These are phyloP conservation scores for Leguminivora glycinivorella DNA, from an alignment of 1,140 invertebrate genomes.

Conservation along the genomic window DNA sequence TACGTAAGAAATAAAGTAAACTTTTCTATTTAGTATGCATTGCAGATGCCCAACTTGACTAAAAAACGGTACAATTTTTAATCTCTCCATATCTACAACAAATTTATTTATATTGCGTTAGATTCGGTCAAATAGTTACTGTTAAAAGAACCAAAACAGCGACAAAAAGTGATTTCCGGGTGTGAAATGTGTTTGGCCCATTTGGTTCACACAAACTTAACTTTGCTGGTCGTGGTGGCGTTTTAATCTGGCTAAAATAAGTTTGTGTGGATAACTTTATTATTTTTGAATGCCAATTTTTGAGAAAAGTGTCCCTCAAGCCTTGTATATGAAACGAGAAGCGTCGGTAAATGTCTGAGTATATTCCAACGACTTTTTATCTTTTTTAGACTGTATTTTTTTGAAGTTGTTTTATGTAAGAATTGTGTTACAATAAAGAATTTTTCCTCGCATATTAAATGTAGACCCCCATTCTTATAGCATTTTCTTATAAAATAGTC, in stretches of 20 bases:
- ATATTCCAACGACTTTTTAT: too few relatives aligned
- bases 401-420: too few relatives aligned
- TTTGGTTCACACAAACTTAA: constrained; percentile 17
- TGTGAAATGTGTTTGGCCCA: constrained; percentile 26
- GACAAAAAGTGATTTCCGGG: constrained; percentile 19
- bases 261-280: not conserved
- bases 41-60: not conserved
- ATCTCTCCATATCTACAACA: not conserved
- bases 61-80: not conserved
- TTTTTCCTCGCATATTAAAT: too few relatives aligned
- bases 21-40: not conserved
- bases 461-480: too few relatives aligned
- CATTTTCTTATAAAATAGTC: too few relatives aligned
- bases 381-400: too few relatives aligned
- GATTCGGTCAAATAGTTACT: constrained; percentile 1
- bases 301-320: too few relatives aligned
- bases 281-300: too few relatives aligned
- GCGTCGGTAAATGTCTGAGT: too few relatives aligned
- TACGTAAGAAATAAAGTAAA: not conserved
- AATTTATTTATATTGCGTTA: not conserved
- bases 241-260: not conserved
- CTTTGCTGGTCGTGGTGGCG: not conserved
- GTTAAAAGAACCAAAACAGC: not conserved
- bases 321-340: too few relatives aligned
- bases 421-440: too few relatives aligned